Evolutionary conservation across 1,140 invertebrate genomes (phyloP).

Genomic region (Leptinotarsa defecta): DNA sequence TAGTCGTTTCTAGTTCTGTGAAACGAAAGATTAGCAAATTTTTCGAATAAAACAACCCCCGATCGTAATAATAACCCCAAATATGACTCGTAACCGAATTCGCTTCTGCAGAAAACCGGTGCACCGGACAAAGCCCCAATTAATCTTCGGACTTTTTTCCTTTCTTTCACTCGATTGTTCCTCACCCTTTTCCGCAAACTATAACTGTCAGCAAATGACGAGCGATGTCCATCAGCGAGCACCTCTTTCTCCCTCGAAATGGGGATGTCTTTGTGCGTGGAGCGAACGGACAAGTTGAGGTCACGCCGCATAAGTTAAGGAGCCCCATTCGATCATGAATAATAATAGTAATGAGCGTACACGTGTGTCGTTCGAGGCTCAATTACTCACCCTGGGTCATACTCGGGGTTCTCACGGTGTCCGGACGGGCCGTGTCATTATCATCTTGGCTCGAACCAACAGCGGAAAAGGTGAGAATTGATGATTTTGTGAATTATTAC

Average conservation of each 20-base stretch:
- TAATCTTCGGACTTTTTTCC: conserved; percentile 14
- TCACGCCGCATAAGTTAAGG: conserved; percentile 23
- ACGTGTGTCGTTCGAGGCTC: conserved; percentile 20
- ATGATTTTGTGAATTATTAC: no score
- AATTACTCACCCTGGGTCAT: conserved; percentile 17
- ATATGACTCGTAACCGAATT: conserved; percentile 2
- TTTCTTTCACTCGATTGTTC: conserved; percentile 1
- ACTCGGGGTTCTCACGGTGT: conserved; percentile 6
- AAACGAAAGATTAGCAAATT: conserved; percentile 1
- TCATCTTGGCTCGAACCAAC: not conserved
- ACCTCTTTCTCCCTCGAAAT: not conserved
- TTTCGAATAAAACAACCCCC: not conserved
- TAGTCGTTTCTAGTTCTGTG: not conserved
- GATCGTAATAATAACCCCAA: not conserved
- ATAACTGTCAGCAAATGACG: conserved; percentile 30
- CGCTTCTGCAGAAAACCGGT: conserved; percentile 17
- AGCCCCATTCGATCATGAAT: conserved; percentile 15
- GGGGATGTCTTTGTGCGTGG: conserved; percentile 6
- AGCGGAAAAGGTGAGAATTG: no score
- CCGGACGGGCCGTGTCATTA: not conserved
- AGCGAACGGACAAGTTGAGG: conserved; percentile 24
- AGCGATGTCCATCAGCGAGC: conserved; percentile 20
- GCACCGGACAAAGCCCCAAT: conserved; percentile 14
- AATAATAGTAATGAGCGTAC: conserved; percentile 24
- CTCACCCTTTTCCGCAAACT: conserved; percentile 26